Percentiles rank a stretch among this genome's conserved stretches.
Conservation (phyloP, 2,888 invertebrate species). For the Arge pagana region DNA sequence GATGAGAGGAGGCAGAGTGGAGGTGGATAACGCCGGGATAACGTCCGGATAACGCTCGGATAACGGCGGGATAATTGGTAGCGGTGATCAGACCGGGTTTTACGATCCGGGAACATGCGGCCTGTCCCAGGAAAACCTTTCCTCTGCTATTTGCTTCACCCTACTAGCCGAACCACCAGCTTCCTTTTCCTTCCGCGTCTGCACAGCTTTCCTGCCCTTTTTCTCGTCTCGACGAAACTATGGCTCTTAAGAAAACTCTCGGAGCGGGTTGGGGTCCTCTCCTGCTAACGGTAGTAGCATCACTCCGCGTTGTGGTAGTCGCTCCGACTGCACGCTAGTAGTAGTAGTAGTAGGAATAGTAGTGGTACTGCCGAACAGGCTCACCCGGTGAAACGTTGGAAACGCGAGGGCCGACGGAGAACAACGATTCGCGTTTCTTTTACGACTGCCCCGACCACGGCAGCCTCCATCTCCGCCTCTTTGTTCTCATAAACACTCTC, state of each 20-base stretch:
- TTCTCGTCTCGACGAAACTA: slow-evolving; percentile 24
- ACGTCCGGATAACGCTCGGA: slow-evolving; percentile 52
- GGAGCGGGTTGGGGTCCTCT: slow-evolving; percentile 33
- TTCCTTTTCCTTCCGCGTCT: slow-evolving; percentile 25
- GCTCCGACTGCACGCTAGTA: too few relatives aligned
- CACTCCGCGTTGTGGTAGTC: too few relatives aligned
- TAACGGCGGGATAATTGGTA: slow-evolving; percentile 58
- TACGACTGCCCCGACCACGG: slow-evolving; percentile 49
- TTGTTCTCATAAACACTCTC: slow-evolving; percentile 52
- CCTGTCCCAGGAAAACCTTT: slow-evolving; percentile 33
- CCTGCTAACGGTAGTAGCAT: too few relatives aligned
- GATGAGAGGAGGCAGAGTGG: slow-evolving; percentile 10
- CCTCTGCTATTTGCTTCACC: slow-evolving; percentile 27
- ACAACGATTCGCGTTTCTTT: slow-evolving; percentile 48
- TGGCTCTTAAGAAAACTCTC: slow-evolving; percentile 38
- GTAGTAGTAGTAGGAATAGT: too few relatives aligned
- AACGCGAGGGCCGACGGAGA: slow-evolving; percentile 13
- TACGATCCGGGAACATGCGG: slow-evolving; percentile 55
- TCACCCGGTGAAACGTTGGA: slow-evolving; percentile 46
- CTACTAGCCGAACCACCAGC: slow-evolving; percentile 11
- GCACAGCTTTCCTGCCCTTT: slow-evolving; percentile 24
- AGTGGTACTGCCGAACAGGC: slow-evolving; percentile 30
- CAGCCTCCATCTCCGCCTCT: slow-evolving; percentile 23
- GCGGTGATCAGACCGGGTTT: slow-evolving; percentile 57
- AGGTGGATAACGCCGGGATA: slow-evolving; percentile 52